Evolutionary conservation across 1,140 invertebrate species (phyloP), one percentile per base, ranked within the genome.

Genomic region (Drosophila arizonae): DNA sequence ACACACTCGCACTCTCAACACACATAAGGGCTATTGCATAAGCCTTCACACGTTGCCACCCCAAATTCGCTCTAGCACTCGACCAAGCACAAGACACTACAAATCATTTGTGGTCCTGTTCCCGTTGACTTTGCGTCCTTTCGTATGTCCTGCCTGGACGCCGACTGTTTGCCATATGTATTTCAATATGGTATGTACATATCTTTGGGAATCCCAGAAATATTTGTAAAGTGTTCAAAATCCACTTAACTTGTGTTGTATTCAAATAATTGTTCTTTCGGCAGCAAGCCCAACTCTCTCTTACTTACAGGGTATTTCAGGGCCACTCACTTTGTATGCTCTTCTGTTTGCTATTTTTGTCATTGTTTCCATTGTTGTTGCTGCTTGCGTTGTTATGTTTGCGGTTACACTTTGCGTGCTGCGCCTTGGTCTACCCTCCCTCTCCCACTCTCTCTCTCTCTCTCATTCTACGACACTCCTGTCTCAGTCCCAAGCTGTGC

Each of bases 331-430:
- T 36, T 24, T 61, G 41, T 57, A 55, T 62, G 28, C 45, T 58
- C 60, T 50, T 52, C 48, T 46, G 39, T 46, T 43, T n/a, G 46
- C 72, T 64, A 33, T 61, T 75, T 55, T 75, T 75, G 61, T 75
- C 65, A 50, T 73, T 68, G 65, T 73, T 73, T 46, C 69, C 67
- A 75, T 77, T 85, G 69, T 86, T 85, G 76, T 76, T 87, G 66
- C 68, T 71, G 81, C 71, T 82, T 85, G 67, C 65, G 65, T 71
- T 86, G 82, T 88, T 77, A 68, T 77, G 79, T 87, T 86, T 86
- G 82, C 76, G 82, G 82, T 86, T 86, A 79, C 69, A 82, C 71
- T 86, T 72, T 76, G 77, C 79, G 71, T 81, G 71, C 78, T 54
- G 50, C 68, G 80, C 57, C 70, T 39, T 55, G 21, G 21, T 24